phyloP scores from a whole-genome alignment of 2,888 invertebrate genomes.

The Antitype chi region DNA sequence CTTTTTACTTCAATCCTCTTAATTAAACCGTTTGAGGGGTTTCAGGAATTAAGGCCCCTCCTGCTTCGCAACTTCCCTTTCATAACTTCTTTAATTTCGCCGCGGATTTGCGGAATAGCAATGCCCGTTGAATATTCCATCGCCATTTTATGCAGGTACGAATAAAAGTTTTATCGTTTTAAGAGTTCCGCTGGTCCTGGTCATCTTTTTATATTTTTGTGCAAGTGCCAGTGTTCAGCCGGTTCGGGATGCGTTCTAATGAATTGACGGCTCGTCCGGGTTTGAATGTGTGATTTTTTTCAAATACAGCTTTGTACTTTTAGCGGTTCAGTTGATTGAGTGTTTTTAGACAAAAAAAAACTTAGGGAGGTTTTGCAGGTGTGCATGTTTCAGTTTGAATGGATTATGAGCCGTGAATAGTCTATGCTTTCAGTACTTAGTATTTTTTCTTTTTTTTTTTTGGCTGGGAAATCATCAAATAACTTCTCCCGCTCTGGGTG shows the following conservation, averaged over 20 bases:
- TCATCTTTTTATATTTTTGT: constrained; percentile 69
- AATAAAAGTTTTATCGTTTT: constrained; percentile 78
- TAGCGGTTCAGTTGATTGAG: constrained; percentile 30
- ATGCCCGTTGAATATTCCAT: constrained; percentile 77
- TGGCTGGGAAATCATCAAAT: too few relatives aligned
- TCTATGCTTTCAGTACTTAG: background rate
- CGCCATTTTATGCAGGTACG: constrained; percentile 78
- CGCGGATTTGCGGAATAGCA: constrained; percentile 73
- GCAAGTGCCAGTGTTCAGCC: constrained; percentile 51
- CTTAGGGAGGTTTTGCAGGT: background rate
- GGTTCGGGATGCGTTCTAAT: constrained; percentile 47
- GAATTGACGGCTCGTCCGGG: constrained; percentile 30
- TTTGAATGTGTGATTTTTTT: constrained; percentile 43
- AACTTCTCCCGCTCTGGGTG: too few relatives aligned
- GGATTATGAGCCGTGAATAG: background rate
- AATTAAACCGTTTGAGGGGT: constrained; percentile 76
- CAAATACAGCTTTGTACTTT: constrained; percentile 41
- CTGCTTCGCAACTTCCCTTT: constrained; percentile 73
- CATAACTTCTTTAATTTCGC: constrained; percentile 83
- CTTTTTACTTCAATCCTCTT: constrained; percentile 72
- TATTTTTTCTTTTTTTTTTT: too few relatives aligned
- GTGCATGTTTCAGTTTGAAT: constrained; percentile 26
- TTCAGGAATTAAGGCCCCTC: constrained; percentile 71
- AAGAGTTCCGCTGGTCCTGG: constrained; percentile 60
- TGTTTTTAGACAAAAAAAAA: constrained; percentile 39